Conservation (phyloP, 2,113 vertebrate genomes). For the Myocastor coypus region DNA sequence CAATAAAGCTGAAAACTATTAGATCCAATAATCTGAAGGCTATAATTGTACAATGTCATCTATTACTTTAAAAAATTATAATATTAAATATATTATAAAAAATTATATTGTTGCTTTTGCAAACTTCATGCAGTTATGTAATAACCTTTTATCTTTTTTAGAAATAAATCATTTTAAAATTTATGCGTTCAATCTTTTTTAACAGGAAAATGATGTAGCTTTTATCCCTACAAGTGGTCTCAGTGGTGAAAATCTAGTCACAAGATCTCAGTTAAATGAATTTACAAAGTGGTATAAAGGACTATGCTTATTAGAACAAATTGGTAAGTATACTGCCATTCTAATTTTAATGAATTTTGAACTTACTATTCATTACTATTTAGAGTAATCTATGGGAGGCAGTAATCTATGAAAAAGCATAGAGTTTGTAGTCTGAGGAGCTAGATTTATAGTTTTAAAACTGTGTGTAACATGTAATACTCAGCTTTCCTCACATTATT, state of each 20-base stretch:
- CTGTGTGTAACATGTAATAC: neutral
- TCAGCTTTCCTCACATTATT: slow-evolving; percentile 38
- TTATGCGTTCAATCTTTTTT: slow-evolving; percentile 65
- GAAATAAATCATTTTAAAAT: slow-evolving; percentile 21
- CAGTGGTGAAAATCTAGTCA: slow-evolving; percentile 95
- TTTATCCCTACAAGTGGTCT: slow-evolving; percentile 97
- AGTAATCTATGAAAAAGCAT: slow-evolving; percentile 6
- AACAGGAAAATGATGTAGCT: slow-evolving; percentile 96
- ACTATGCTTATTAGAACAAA: slow-evolving; percentile 95
- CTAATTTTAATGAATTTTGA: slow-evolving; percentile 29
- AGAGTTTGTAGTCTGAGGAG: slow-evolving; percentile 32
- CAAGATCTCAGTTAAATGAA: slow-evolving; percentile 89
- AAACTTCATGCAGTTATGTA: slow-evolving; percentile 14
- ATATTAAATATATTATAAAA: neutral
- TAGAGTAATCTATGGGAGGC: slow-evolving; percentile 39
- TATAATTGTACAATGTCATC: slow-evolving; percentile 4
- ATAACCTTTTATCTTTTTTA: neutral
- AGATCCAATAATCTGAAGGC: neutral
- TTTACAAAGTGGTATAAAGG: slow-evolving; percentile 96
- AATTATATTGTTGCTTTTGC: slow-evolving; percentile 26
- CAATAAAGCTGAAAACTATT: neutral
- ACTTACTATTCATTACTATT: slow-evolving; percentile 12
- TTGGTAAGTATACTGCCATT: slow-evolving; percentile 88
- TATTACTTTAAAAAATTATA: slow-evolving; percentile 3
- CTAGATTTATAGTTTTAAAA: slow-evolving; percentile 26